phyloP scores from a whole-genome alignment of 2,888 invertebrate species.

The Marronus borbonicus region DNA sequence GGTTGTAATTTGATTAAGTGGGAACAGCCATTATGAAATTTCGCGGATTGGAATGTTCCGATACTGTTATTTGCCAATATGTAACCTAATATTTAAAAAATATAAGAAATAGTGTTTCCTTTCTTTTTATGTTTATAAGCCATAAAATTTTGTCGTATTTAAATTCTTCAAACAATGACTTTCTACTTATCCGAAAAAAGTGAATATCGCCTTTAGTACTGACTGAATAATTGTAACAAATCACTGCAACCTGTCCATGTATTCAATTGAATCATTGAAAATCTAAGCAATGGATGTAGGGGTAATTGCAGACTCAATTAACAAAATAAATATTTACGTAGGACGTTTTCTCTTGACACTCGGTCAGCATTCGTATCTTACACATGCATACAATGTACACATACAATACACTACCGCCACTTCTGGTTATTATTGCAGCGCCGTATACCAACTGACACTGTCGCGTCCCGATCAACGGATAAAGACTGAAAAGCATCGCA shows the following conservation, averaged over 20 bases:
- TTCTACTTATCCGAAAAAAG: no score
- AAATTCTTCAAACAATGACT: no score
- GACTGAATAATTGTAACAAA: conserved; percentile 6
- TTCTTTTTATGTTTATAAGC: no score
- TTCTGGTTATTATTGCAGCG: conserved; percentile 44
- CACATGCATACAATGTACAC: background rate
- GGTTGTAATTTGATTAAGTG: no score
- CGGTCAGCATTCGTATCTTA: conserved; percentile 31
- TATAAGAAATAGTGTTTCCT: no score
- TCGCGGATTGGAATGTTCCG: no score
- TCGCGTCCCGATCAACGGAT: conserved; percentile 50
- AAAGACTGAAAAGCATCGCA: conserved; percentile 53
- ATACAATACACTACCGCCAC: conserved; percentile 30
- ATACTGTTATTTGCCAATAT: no score
- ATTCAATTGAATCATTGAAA: conserved; percentile 39
- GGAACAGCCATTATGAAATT: no score
- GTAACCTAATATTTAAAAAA: no score
- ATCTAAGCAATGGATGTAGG: conserved; percentile 34
- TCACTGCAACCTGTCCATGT: conserved; percentile 24
- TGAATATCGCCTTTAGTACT: background rate
- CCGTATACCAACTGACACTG: conserved; percentile 51
- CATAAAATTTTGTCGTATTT: no score
- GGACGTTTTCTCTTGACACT: conserved; percentile 48
- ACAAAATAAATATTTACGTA: conserved; percentile 48
- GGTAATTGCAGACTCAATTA: conserved; percentile 48